These are phyloP conservation scores for Hypocryptadius cinnamomeus DNA, from an alignment of 2,113 vertebrate genomes.

Conservation along the genomic window DNA sequence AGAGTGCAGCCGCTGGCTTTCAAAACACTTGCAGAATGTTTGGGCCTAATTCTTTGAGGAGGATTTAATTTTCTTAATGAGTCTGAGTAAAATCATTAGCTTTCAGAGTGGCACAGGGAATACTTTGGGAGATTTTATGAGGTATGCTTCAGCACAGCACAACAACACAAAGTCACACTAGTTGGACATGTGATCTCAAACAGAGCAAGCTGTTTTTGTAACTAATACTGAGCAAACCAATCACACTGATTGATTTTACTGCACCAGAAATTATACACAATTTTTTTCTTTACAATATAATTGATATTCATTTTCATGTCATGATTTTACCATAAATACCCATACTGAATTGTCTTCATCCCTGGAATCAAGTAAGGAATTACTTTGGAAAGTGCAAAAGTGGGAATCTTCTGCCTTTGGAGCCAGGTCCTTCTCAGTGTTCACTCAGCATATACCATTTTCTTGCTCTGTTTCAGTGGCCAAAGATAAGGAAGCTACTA, in stretches of 20 bases:
- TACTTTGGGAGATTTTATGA: background rate
- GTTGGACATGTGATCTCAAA: background rate
- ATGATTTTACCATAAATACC: background rate
- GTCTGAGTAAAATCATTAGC: background rate
- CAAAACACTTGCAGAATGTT: background rate
- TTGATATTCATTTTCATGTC: background rate
- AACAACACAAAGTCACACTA: background rate
- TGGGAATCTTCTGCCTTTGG: background rate
- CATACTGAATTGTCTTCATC: background rate
- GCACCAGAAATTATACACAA: background rate
- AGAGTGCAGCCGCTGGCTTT: background rate
- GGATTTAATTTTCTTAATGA: constrained; percentile 23
- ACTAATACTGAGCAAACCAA: background rate
- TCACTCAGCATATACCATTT: background rate
- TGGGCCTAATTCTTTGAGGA: background rate
- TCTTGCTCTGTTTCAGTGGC: background rate
- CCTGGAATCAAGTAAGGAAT: background rate
- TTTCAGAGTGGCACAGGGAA: background rate
- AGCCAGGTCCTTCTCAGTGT: background rate
- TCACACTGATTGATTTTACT: background rate
- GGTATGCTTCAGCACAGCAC: background rate
- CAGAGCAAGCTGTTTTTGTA: background rate
- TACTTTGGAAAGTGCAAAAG: background rate
- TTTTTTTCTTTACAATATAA: background rate
- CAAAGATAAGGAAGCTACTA: background rate